phyloP scores from a whole-genome alignment of 2,113 vertebrate species.

The Sminthopsis crassicaudata region DNA sequence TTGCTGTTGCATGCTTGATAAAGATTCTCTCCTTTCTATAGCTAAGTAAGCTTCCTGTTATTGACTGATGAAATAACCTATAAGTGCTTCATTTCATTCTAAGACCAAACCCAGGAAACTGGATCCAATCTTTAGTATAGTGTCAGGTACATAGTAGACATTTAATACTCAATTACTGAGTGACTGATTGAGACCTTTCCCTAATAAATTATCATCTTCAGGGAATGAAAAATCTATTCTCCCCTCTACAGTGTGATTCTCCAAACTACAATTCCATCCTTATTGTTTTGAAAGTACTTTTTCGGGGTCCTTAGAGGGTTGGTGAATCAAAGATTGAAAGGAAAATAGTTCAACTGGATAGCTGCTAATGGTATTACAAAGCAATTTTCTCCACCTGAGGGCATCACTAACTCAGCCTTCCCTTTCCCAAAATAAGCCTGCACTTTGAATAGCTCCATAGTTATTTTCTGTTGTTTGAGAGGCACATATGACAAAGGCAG shows the following conservation, averaged over 20 bases:
- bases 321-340: not conserved
- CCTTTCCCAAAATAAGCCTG: not conserved
- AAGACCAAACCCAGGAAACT: not conserved
- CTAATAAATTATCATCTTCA: not conserved
- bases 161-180: not conserved
- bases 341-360: not conserved
- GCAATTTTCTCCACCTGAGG: not conserved
- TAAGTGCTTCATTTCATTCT: not conserved
- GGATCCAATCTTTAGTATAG: not conserved
- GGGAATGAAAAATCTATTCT: not conserved
- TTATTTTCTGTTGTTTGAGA: not conserved
- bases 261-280: not conserved
- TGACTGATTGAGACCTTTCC: not conserved
- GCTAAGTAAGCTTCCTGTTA: no score
- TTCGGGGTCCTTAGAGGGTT: not conserved
- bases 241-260: not conserved
- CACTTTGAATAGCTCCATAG: not conserved
- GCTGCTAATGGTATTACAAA: not conserved
- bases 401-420: not conserved
- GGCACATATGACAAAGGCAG: not conserved
- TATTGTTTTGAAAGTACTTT: not conserved
- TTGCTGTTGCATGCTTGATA: not conserved
- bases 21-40: no score
- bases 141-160: no score
- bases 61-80: no score